These are phyloP conservation scores for Oxycera nigricornis DNA, from an alignment of 2,888 invertebrate genomes.

Conservation along the genomic window DNA sequence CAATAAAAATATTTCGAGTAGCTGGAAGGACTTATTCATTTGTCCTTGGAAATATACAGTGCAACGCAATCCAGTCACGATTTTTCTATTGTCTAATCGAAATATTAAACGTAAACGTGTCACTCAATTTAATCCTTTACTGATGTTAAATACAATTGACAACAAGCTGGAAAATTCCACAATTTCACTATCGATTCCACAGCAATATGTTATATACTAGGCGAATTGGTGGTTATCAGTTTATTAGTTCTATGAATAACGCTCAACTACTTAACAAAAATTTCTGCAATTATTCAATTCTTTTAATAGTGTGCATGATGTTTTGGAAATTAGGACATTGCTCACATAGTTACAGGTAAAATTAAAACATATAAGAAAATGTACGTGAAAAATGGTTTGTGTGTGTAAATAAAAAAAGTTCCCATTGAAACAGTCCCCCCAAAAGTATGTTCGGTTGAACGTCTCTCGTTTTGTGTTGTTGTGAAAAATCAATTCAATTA, in stretches of 20 bases:
- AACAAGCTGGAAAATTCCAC: background rate
- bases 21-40: too few species aligned
- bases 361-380: too few species aligned
- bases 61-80: too few species aligned
- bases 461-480: too few species aligned
- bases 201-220: slow-evolving; percentile 29
- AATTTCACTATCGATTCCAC: background rate
- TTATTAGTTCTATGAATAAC: slow-evolving; percentile 9
- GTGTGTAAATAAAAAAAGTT: background rate
- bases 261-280: slow-evolving; percentile 14
- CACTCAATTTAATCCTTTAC: background rate
- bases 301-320: slow-evolving; percentile 26
- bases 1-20: too few species aligned
- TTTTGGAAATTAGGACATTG: slow-evolving; percentile 29
- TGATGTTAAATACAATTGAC: background rate
- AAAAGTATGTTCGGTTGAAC: too few species aligned
- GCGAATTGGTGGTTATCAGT: background rate
- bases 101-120: too few species aligned
- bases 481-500: too few species aligned
- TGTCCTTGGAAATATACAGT: too few species aligned
- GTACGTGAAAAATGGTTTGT: too few species aligned
- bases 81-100: too few species aligned
- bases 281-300: background rate
- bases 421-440: too few species aligned
- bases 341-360: slow-evolving; percentile 26